phyloP scores from a whole-genome alignment of 2,888 invertebrate genomes.

The Laspeyria flexula region DNA sequence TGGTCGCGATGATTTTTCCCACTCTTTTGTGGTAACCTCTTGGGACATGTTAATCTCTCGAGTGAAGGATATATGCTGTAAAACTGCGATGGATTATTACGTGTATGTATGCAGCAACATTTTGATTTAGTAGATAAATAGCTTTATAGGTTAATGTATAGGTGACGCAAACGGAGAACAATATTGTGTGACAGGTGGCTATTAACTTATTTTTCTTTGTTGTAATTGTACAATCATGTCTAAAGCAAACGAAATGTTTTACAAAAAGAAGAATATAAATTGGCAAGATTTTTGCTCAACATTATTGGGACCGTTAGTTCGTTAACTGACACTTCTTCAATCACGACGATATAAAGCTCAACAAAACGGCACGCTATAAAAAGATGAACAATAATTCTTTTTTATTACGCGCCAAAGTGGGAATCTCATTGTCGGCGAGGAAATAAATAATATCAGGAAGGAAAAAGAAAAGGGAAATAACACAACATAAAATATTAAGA shows the following conservation, averaged over 20 bases:
- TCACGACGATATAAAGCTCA: slow-evolving; percentile 75
- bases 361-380: slow-evolving; percentile 81
- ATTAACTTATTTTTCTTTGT: too few species aligned
- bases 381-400: slow-evolving; percentile 86
- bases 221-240: too few species aligned
- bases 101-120: slow-evolving; percentile 15
- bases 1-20: slow-evolving; percentile 78
- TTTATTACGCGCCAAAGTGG: slow-evolving; percentile 85
- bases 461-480: slow-evolving; percentile 84
- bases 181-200: too few species aligned
- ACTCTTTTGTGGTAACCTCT: slow-evolving; percentile 64
- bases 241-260: too few species aligned
- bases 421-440: slow-evolving; percentile 84
- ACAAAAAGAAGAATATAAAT: background rate
- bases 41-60: slow-evolving; percentile 81
- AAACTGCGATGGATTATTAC: slow-evolving; percentile 50
- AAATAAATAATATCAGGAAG: slow-evolving; percentile 84
- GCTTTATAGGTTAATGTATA: too few species aligned
- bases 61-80: slow-evolving; percentile 57
- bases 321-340: slow-evolving; percentile 69
- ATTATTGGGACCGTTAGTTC: slow-evolving; percentile 10
- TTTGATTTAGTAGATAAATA: too few species aligned
- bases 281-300: background rate
- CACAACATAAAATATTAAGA: slow-evolving; percentile 86
- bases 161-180: too few species aligned